A percentile compares a stretch with the other conserved stretches of the same genome.
Evolutionary conservation across 37 sponge, comb jelly and placozoan genomes (phyloP).

Genomic region (Tethya wilhelma): DNA sequence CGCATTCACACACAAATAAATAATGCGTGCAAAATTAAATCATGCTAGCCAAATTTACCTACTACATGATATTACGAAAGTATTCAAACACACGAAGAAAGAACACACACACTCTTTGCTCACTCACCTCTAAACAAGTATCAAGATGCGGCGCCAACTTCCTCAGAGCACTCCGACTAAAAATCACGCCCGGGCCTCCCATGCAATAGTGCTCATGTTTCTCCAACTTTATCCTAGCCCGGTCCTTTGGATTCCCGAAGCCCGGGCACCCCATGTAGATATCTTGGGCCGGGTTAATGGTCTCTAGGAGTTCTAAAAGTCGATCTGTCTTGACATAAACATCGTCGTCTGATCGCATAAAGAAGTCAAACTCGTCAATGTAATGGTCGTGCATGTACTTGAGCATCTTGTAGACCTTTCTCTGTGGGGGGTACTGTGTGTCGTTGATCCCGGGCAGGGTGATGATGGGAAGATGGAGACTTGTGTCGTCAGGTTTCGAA

Average conservation of each 20-base stretch:
- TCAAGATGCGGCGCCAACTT: conserved; percentile 58
- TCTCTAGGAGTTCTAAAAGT: conserved; percentile 34
- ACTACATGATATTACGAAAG: too few relatives aligned
- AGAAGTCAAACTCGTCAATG: conserved; percentile 80
- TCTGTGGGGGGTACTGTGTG: conserved; percentile 67
- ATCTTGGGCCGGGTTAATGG: conserved; percentile 63
- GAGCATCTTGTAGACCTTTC: conserved; percentile 75
- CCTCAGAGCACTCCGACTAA: conserved; percentile 65
- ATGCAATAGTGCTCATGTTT: conserved; percentile 80
- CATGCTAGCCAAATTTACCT: too few relatives aligned
- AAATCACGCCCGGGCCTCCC: conserved; percentile 83
- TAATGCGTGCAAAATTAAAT: too few relatives aligned
- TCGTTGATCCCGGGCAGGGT: conserved; percentile 70
- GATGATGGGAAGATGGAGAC: conserved; percentile 48
- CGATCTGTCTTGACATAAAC: conserved; percentile 51
- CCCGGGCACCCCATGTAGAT: conserved; percentile 84
- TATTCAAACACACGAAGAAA: too few relatives aligned
- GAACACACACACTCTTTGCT: not conserved
- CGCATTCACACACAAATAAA: too few relatives aligned
- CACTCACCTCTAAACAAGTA: conserved; percentile 53
- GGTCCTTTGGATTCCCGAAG: conserved; percentile 53
- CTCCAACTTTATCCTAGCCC: conserved; percentile 46
- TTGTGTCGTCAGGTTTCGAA: conserved; percentile 21
- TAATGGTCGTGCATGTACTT: conserved; percentile 79
- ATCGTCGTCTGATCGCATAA: conserved; percentile 85